A percentile compares a stretch with the other conserved stretches of the same genome.
Evolutionary conservation across 92 coral and sea anemone genomes (phyloP).

Genomic region (Pocillopora grandis): DNA sequence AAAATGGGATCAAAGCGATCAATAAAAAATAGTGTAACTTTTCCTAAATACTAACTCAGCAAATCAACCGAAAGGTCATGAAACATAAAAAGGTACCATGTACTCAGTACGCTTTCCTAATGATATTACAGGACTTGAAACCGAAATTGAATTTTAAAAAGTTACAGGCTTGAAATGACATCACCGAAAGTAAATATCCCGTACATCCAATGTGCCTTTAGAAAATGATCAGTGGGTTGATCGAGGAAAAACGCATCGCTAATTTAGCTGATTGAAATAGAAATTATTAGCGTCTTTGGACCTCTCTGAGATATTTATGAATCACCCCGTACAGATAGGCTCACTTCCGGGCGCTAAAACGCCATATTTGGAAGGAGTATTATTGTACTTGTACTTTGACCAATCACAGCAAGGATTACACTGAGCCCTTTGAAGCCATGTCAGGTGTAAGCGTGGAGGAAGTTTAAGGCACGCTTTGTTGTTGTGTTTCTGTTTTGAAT

Average conservation of each 20-base stretch:
- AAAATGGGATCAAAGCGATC: too few relatives aligned
- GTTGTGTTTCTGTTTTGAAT: constrained; percentile 26
- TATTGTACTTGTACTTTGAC: constrained; percentile 35
- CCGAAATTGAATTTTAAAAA: too few relatives aligned
- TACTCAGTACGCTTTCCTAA: too few relatives aligned
- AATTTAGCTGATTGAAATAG: background rate
- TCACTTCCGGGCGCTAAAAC: constrained; percentile 58
- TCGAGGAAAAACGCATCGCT: too few relatives aligned
- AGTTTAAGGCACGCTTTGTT: constrained; percentile 22
- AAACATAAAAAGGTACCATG: too few relatives aligned
- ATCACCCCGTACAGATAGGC: constrained; percentile 7
- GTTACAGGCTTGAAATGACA: background rate
- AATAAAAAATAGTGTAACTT: too few relatives aligned
- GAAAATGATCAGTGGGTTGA: background rate
- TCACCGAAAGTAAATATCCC: constrained; percentile 14
- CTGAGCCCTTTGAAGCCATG: constrained; percentile 38
- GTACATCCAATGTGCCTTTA: too few relatives aligned
- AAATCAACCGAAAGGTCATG: too few relatives aligned
- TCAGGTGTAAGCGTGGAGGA: constrained; percentile 23
- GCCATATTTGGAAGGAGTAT: constrained; percentile 62
- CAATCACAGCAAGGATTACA: constrained; percentile 51
- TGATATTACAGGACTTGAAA: too few relatives aligned
- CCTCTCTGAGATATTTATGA: background rate
- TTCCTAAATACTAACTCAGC: too few relatives aligned
- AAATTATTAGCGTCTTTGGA: background rate